These are phyloP conservation scores for Tetragonula clypearis DNA, from an alignment of 1,140 invertebrate genomes.

Conservation along the genomic window DNA sequence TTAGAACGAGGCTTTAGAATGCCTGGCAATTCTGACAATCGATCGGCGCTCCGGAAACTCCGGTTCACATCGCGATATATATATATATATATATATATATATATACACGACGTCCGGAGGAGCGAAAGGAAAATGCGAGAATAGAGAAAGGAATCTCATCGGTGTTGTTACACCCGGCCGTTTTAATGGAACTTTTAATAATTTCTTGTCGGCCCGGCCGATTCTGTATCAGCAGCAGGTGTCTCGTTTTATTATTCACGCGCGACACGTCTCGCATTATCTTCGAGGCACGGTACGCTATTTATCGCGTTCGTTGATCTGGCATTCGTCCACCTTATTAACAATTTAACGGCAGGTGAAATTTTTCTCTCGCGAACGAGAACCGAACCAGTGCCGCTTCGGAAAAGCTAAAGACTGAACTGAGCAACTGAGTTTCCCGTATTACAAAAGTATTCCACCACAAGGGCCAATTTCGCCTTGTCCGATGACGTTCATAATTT, in stretches of 20 bases:
- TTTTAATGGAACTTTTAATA: constrained; percentile 5
- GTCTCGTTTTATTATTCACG: not conserved
- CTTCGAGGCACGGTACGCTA: no score
- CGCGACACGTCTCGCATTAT: not conserved
- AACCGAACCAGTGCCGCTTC: no score
- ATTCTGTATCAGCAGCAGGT: not conserved
- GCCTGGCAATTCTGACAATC: not conserved
- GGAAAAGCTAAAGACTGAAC: no score
- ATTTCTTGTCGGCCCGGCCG: not conserved
- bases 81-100: no score
- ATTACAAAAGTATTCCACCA: no score
- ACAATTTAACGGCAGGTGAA: not conserved
- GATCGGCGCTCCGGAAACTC: not conserved
- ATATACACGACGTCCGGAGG: no score
- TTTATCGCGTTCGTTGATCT: not conserved
- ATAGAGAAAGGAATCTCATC: not conserved
- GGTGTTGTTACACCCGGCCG: no score
- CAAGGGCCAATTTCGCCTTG: no score
- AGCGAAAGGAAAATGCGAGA: not conserved
- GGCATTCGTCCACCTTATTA: not conserved
- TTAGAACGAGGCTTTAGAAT: not conserved
- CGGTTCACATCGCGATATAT: not conserved
- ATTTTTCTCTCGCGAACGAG: not conserved
- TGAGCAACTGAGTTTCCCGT: not conserved
- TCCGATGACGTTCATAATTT: no score